phyloP scores from a whole-genome alignment of 2,888 invertebrate genomes.

The Drosophila rellima region DNA sequence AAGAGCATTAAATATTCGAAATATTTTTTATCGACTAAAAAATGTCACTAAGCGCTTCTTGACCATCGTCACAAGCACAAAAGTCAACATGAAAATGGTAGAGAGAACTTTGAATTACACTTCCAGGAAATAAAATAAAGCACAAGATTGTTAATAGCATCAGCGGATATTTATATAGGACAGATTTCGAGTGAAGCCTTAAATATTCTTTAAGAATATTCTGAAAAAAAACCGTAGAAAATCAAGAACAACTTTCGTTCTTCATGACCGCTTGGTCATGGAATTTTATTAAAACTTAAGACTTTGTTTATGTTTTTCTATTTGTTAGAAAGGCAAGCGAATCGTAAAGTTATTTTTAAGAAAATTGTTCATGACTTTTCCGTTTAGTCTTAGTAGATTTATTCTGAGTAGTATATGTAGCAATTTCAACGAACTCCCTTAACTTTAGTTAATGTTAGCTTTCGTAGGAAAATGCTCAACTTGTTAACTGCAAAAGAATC shows the following conservation, averaged over 20 bases:
- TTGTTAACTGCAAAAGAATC: not conserved
- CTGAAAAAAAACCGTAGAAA: not conserved
- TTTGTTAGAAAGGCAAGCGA: not conserved
- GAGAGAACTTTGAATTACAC: not conserved
- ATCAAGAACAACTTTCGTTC: not conserved
- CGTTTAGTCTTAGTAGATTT: too few species aligned
- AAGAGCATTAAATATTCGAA: not conserved
- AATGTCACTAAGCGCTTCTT: constrained; percentile 27
- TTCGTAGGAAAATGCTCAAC: not conserved
- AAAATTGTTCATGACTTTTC: not conserved
- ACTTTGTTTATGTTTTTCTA: not conserved
- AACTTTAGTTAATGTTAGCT: not conserved
- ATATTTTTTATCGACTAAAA: not conserved
- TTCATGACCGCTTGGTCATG: not conserved
- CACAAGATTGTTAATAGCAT: not conserved
- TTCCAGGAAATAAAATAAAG: not conserved
- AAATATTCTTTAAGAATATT: not conserved
- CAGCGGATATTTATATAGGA: not conserved
- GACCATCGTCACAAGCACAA: constrained; percentile 6
- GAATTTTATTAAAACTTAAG: not conserved
- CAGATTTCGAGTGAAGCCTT: not conserved
- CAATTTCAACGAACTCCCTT: not conserved
- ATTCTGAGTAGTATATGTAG: not conserved
- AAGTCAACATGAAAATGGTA: constrained; percentile 29
- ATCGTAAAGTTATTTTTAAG: not conserved